Percentiles rank a stretch among this genome's conserved stretches.
Evolutionary conservation across 2,888 invertebrate species (phyloP).

Genomic region (Anagyrus pseudococci): DNA sequence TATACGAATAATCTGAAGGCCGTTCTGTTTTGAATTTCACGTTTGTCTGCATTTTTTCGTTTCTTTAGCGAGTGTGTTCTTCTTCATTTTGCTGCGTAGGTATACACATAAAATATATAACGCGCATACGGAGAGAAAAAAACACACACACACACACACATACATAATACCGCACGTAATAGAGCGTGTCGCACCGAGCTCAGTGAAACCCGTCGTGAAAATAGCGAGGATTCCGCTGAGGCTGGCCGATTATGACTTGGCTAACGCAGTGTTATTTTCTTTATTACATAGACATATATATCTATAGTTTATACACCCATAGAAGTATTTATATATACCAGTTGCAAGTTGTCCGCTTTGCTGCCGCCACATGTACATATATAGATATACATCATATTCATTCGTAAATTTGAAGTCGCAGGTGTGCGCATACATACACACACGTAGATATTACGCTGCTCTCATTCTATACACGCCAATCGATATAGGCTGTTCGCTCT

Average conservation of each 20-base stretch:
- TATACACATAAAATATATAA: too few relatives aligned
- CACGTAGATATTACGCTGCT: not conserved
- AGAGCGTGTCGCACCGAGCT: too few relatives aligned
- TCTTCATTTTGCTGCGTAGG: slow-evolving; percentile 9
- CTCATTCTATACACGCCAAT: too few relatives aligned
- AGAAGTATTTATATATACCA: too few relatives aligned
- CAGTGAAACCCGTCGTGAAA: too few relatives aligned
- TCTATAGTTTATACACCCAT: too few relatives aligned
- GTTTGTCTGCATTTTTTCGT: slow-evolving; percentile 24
- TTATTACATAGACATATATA: slow-evolving; percentile 18
- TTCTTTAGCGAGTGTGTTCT: slow-evolving; percentile 11
- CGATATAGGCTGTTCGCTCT: too few relatives aligned
- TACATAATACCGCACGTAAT: too few relatives aligned
- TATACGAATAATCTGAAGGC: not conserved
- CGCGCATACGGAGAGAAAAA: too few relatives aligned
- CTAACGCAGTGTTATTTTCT: slow-evolving; percentile 30
- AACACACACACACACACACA: slow-evolving; percentile 1
- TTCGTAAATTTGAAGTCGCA: too few relatives aligned
- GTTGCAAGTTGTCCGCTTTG: slow-evolving; percentile 38
- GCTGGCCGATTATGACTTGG: not conserved
- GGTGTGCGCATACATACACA: not conserved
- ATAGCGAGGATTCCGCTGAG: not conserved
- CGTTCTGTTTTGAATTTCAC: slow-evolving; percentile 25
- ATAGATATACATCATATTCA: too few relatives aligned
- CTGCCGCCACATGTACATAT: not conserved